phyloP scores from a whole-genome alignment of 2,888 invertebrate genomes.

The Lamproptera curius region DNA sequence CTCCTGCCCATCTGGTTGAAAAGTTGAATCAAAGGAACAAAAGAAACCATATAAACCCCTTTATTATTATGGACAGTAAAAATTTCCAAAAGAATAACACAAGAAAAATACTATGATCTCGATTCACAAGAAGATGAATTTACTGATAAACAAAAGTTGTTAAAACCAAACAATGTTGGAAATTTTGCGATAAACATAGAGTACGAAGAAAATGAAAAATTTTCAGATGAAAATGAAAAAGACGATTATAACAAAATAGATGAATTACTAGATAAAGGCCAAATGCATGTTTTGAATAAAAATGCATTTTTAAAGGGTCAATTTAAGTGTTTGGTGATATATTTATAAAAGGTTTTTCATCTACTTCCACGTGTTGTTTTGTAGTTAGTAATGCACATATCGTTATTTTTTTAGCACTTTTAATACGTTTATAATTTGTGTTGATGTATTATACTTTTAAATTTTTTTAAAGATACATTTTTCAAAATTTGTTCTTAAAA shows the following conservation, averaged over 20 bases:
- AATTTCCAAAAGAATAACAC: constrained; percentile 1
- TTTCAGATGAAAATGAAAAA: constrained; percentile 1
- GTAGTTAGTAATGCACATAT: too few relatives aligned
- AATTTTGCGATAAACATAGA: constrained; percentile 18
- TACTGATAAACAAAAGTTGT: constrained; percentile 4
- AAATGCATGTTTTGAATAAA: constrained; percentile 24
- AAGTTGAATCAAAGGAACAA: constrained; percentile 26
- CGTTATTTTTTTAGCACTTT: too few relatives aligned
- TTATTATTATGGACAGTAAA: constrained; percentile 23
- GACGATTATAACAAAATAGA: constrained; percentile 1
- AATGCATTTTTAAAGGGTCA: constrained; percentile 29
- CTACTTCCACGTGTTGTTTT: too few relatives aligned
- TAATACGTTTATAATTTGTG: too few relatives aligned
- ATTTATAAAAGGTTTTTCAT: too few relatives aligned
- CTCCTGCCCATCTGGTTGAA: constrained; percentile 29
- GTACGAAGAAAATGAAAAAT: constrained; percentile 17
- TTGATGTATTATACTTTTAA: too few relatives aligned
- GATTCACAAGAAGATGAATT: constrained; percentile 9
- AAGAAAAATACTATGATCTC: constrained; percentile 6
- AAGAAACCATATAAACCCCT: constrained; percentile 37
- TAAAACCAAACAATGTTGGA: constrained; percentile 3
- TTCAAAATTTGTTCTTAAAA: too few relatives aligned
- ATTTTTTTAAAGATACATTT: too few relatives aligned
- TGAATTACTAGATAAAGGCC: constrained; percentile 8
- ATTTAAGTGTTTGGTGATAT: too few relatives aligned